Evolutionary conservation across 2,888 invertebrate genomes (phyloP).

Genomic region (Augiades crinisus): DNA sequence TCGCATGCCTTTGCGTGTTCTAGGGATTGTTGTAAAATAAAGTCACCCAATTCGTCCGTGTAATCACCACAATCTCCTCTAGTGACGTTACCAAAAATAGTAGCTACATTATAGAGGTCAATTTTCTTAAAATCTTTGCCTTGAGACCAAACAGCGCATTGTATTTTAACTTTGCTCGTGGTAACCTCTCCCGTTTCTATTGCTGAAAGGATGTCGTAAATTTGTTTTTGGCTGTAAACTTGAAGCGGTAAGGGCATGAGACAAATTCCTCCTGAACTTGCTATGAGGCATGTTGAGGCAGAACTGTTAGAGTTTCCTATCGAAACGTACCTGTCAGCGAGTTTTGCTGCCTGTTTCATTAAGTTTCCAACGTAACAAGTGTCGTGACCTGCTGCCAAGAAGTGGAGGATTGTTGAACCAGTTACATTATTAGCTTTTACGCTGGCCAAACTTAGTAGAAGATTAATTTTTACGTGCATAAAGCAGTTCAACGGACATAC

Average conservation of each 20-base stretch:
- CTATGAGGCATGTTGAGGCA: slow-evolving; percentile 48
- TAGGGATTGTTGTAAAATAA: slow-evolving; percentile 49
- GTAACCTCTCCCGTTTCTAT: slow-evolving; percentile 61
- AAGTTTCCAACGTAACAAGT: slow-evolving; percentile 55
- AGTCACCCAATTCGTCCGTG: slow-evolving; percentile 59
- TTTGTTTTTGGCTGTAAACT: slow-evolving; percentile 57
- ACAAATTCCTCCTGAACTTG: slow-evolving; percentile 60
- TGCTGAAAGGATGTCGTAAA: slow-evolving; percentile 47
- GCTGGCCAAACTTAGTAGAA: slow-evolving; percentile 64
- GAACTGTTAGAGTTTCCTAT: slow-evolving; percentile 45
- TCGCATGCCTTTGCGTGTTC: slow-evolving; percentile 38
- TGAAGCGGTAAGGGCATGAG: slow-evolving; percentile 62
- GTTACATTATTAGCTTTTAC: slow-evolving; percentile 53
- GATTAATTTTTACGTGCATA: slow-evolving; percentile 65
- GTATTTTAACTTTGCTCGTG: slow-evolving; percentile 44
- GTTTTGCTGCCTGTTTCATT: slow-evolving; percentile 56
- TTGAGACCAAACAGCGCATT: slow-evolving; percentile 66
- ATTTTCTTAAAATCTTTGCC: slow-evolving; percentile 65
- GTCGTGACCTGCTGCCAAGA: slow-evolving; percentile 57
- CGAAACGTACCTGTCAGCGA: slow-evolving; percentile 49
- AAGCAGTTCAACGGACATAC: slow-evolving; percentile 63
- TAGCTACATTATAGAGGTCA: slow-evolving; percentile 54
- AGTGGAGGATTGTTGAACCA: slow-evolving; percentile 56
- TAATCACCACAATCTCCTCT: slow-evolving; percentile 61
- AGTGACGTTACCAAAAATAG: slow-evolving; percentile 60